Evolutionary conservation across 2,113 vertebrate species (phyloP), one percentile per base, ranked within the genome.

Genomic region (Calypte anna): DNA sequence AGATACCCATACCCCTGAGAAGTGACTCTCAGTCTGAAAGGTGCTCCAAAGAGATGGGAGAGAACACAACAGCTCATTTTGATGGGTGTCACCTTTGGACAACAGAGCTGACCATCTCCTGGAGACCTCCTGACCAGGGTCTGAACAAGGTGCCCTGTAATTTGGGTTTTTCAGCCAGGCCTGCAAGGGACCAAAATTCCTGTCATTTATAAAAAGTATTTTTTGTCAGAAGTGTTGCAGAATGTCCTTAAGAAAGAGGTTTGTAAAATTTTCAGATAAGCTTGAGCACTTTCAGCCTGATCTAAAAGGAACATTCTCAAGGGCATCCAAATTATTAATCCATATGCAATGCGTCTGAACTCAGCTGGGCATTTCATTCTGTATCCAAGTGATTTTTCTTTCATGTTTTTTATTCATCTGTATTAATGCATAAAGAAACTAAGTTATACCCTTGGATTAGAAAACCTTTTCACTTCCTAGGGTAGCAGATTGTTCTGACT

Each of bases 251-350:
- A 76, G 17, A 4, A 30, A 63, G 55, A 53, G 1, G 31, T 77
- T 43, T 85, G 48, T 62, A 33, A 88, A 90, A 8, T 55, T 68
- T 95, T 86, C 38, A 28, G 59, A 70, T 38, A 21, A 85, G 17
- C 55, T 38, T 68, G 48, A 68, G 54, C 80, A 88, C 27, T 67
- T 90, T 31, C 57, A 40, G 15, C 6, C 64, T 58, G 30, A 85
- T n/a, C 79, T 73, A 43, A 81, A 81, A 50, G 31, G 25, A 88
- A 70, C 46, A 80, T 90, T 82, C 54, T 64, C 51, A 95, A 94
- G 59, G 68, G 16, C 72, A 91, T 80, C 28, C 67, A 91, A 76
- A 92, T 91, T 73, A 91, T 82, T 93, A 95, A 95, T 85, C 82
- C 89, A 86, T 63, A 82, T 82, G 43, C 82, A 78, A 28, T 1